Conservation (phyloP, 2,797 vertebrate species). For the Linurgus olivaceus region DNA sequence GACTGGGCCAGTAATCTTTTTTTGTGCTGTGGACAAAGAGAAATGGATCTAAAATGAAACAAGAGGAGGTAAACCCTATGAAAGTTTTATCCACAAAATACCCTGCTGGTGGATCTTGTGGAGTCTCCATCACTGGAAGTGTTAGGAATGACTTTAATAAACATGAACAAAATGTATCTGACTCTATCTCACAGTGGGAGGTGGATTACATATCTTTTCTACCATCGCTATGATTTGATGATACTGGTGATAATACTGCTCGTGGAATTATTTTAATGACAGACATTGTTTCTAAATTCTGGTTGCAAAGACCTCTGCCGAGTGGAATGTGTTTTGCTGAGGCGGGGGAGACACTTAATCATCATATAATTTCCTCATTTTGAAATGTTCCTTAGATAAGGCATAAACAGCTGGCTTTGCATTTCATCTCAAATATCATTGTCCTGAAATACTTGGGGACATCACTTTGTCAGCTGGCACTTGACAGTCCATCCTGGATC, state of each 20-base stretch:
- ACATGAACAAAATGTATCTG: background rate
- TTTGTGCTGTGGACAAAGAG: background rate
- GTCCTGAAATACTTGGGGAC: constrained; percentile 45
- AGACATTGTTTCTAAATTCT: background rate
- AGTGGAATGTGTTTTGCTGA: background rate
- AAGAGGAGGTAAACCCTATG: background rate
- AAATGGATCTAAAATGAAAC: background rate
- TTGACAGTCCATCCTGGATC: constrained; percentile 42
- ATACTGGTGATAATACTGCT: background rate
- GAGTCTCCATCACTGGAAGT: background rate
- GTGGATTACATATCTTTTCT: background rate
- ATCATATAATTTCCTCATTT: constrained; percentile 16
- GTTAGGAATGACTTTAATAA: constrained; percentile 3
- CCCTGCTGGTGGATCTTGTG: background rate
- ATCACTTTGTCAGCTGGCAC: constrained; percentile 50
- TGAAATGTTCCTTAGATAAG: constrained; percentile 9
- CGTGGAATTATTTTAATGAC: background rate
- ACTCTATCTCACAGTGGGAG: background rate
- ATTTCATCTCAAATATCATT: background rate
- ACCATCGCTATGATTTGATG: background rate
- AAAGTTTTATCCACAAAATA: background rate
- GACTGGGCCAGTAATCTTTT: background rate
- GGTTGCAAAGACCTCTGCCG: background rate
- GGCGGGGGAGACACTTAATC: background rate
- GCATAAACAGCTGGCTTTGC: constrained; percentile 39